A percentile compares a stretch with the other conserved stretches of the same genome.
Conservation (phyloP, 1,140 invertebrate species). For the Drosophila kanapiae region DNA sequence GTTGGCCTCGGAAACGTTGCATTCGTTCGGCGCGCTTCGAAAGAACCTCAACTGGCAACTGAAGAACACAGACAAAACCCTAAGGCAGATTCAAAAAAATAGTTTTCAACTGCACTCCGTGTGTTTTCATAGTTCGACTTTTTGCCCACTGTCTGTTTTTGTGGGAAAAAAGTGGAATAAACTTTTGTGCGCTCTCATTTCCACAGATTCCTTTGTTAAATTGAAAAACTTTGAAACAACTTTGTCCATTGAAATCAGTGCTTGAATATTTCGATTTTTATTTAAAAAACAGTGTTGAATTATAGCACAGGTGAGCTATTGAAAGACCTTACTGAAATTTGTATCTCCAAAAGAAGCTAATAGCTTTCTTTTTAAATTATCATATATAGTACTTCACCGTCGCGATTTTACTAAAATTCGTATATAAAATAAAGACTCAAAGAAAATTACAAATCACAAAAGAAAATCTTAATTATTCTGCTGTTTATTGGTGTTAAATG, state of each 20-base stretch:
- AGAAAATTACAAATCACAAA: background rate
- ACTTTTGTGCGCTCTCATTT: conserved; percentile 21
- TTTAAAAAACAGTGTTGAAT: conserved; percentile 1
- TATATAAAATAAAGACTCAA: background rate
- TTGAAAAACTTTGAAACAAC: conserved; percentile 7
- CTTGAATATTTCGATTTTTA: background rate
- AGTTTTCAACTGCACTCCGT: conserved; percentile 16
- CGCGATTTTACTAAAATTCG: background rate
- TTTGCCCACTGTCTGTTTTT: conserved; percentile 4
- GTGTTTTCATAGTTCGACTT: conserved; percentile 12
- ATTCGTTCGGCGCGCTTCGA: conserved; percentile 78
- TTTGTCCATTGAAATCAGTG: conserved; percentile 6
- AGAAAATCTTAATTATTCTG: background rate
- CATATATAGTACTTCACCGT: background rate
- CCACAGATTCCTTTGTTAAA: conserved; percentile 17
- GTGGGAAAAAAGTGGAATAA: conserved; percentile 27
- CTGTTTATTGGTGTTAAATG: background rate
- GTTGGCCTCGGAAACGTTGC: conserved; percentile 44
- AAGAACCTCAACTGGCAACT: conserved; percentile 49
- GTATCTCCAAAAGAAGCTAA: background rate
- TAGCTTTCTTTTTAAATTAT: background rate
- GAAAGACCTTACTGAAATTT: background rate
- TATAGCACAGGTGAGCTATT: conserved; percentile 13
- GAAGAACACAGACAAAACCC: conserved; percentile 6
- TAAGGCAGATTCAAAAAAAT: conserved; percentile 44